A percentile compares a stretch with the other conserved stretches of the same genome.
These are phyloP conservation scores for Drosophila sordidula DNA, from an alignment of 2,888 invertebrate genomes.

Conservation along the genomic window DNA sequence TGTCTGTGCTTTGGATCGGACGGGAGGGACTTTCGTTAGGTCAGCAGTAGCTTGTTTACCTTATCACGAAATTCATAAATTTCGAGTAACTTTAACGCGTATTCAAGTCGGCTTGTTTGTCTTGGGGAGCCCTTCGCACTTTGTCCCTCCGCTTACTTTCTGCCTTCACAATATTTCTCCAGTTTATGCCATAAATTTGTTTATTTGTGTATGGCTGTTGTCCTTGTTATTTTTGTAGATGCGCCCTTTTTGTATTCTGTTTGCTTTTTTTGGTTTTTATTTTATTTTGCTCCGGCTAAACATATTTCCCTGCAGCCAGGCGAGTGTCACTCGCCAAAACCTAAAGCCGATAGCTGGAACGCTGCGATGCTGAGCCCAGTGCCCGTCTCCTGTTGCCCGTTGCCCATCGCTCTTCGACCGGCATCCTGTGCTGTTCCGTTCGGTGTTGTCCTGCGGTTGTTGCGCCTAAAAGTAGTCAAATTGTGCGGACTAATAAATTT, in stretches of 20 bases:
- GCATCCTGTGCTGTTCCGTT: conserved; percentile 34
- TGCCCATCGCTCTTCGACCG: background rate
- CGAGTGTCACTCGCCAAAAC: conserved; percentile 54
- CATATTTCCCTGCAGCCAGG: conserved; percentile 68
- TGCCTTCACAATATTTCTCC: conserved; percentile 75
- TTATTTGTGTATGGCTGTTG: conserved; percentile 66
- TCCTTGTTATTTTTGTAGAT: conserved; percentile 43
- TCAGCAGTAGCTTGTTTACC: conserved; percentile 70
- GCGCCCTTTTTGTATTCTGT: conserved; percentile 45
- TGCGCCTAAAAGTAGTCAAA: conserved; percentile 81
- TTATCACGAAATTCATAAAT: conserved; percentile 80
- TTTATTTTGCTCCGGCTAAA: conserved; percentile 54
- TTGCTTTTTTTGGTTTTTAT: conserved; percentile 21
- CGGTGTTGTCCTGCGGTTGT: conserved; percentile 73
- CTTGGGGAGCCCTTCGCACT: conserved; percentile 29
- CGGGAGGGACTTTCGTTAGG: conserved; percentile 13
- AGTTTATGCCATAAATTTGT: conserved; percentile 77
- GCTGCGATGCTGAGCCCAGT: conserved; percentile 35
- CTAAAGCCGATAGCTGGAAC: conserved; percentile 47
- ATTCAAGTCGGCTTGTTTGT: conserved; percentile 63
- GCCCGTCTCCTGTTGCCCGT: background rate
- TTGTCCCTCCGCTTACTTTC: background rate
- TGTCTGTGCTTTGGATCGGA: conserved; percentile 22
- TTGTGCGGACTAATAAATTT: conserved; percentile 79
- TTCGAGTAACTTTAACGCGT: conserved; percentile 76